Evolutionary conservation across 2,113 vertebrate species (phyloP), one percentile per base, ranked within the genome.

Genomic region (Misgurnus anguillicaudatus): DNA sequence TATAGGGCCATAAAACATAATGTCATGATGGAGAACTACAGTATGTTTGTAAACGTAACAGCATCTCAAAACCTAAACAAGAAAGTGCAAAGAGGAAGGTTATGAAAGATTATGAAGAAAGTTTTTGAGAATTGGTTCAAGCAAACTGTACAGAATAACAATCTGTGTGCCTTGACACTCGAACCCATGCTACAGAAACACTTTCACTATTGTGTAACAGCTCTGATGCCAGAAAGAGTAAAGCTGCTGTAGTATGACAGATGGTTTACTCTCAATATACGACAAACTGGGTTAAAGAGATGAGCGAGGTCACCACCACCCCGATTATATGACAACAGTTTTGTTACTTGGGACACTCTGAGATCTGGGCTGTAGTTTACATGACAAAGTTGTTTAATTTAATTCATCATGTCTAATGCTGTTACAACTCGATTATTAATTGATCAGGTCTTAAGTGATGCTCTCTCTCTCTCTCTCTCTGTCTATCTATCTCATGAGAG

Each of bases 401-500:
- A 11, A 47, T 24, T 47, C 21, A n/a, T 47, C 21, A n/a, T 74
- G 57, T 45, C 39, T 47, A 62, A 62, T 47, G 21, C 72, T 47
- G 41, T 73, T 42, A 61, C 1, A 3, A 6, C 60, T 48, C 24
- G 60, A 64, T 75, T 3, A 64, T 75, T 51, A 13, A 62, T 62
- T 62, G 72, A 70, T 72, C 39, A 62, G 45, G 16, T 71, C 38
- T 61, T 63, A 51, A 39, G 57, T 80, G 58, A 81, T 76, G 74
- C 83, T 77, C 77, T 21, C 58, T 78, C 61, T 81, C 31, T 8
- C 55, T 36, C 55, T 64, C 17, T 9, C 70, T 63, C 39, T 65
- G 58, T 21, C 66, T 80, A 47, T 11, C 78, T 86, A 89, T 91
- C 80, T 85, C 69, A 75, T 83, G 72, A 51, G 68, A 78, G 84